Base-by-base conservation (phyloP, 2,888 invertebrate genomes). In the Sarcophaga subvicina region DNA sequence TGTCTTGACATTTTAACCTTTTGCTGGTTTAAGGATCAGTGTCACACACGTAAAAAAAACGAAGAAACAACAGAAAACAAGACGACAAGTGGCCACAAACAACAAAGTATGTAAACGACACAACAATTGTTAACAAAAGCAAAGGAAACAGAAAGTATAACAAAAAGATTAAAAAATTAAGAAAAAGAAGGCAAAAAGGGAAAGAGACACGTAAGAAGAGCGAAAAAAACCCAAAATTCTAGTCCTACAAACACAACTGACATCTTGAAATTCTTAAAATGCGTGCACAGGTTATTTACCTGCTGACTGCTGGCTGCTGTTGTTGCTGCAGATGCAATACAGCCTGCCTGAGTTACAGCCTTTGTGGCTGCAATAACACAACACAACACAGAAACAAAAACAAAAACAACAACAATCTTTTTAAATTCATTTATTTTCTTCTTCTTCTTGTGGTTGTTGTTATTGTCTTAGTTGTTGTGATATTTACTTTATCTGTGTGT, bases 261-360 rank as follows among this genome's bases (percentile, higher is more conserved):
- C 87, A 82, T 82, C 81, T 87, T 82, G 54, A 82, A 87, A 87
- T 87, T 87, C 84, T 54, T 84, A 81, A 81, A 54, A 87, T 87
- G 87, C 87, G 87, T 87, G 84, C 84, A 63, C 87, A 87, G 87
- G 87, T 87, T 87, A 87, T 87, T 87, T 87, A 87, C 87, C 87
- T 83, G 86, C 69, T 83, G 80, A 80, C 81, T 82, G 82, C 62
- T 77, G 77, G 71, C 70, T 69, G 54, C 8, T 47, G n/a, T 20
- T 27, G 6, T 25, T 54, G 17, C 17, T 86, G 84, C 87, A 87
- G 87, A 87, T 87, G 80, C 80, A 83, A 22, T 81, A 64, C 77
- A 78, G 73, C 62, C 54, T 5, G 14, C 17, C 54, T 54, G 54
- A 54, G 54, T 54, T 54, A 54, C 54, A 14, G 54, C 17, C 25